These are phyloP conservation scores for Drosophila nikananu DNA, from an alignment of 1,140 invertebrate species.

Conservation along the genomic window DNA sequence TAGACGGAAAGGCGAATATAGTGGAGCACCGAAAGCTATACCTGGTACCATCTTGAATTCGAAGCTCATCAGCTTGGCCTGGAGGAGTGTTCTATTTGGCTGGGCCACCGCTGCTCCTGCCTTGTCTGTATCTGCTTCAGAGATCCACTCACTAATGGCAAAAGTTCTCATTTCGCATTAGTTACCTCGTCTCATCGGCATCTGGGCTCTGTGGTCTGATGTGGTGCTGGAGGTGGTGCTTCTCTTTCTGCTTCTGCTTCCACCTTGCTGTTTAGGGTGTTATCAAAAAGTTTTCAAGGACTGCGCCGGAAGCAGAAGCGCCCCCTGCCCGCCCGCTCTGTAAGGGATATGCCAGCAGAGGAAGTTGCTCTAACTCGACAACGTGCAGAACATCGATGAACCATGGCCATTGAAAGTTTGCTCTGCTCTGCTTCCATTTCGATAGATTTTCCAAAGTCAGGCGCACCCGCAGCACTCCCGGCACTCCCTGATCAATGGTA, in stretches of 20 bases:
- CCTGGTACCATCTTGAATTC: conserved; percentile 34
- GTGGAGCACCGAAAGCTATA: conserved; percentile 1
- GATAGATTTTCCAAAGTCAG: conserved; percentile 65
- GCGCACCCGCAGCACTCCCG: conserved; percentile 17
- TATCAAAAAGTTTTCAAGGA: conserved; percentile 81
- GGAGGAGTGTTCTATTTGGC: not conserved
- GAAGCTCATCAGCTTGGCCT: conserved; percentile 26
- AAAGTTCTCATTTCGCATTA: conserved; percentile 79
- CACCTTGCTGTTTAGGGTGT: conserved; percentile 53
- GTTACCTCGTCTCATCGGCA: conserved; percentile 58
- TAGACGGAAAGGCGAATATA: conserved; percentile 3
- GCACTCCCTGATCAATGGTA: conserved; percentile 62
- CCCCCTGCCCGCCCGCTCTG: conserved; percentile 9
- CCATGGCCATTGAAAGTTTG: conserved; percentile 70
- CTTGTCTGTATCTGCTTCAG: conserved; percentile 36
- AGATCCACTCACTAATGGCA: conserved; percentile 65
- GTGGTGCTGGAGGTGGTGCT: conserved; percentile 7
- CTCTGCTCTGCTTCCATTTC: conserved; percentile 29
- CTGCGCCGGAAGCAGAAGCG: conserved; percentile 64
- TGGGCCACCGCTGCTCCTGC: not conserved
- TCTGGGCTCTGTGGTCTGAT: conserved; percentile 40
- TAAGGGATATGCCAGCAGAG: conserved; percentile 39
- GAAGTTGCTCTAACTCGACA: conserved; percentile 70
- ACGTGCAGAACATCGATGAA: conserved; percentile 53
- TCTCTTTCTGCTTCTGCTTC: conserved; percentile 2